Evolutionary conservation across 2,888 invertebrate species (phyloP).

Genomic region (Octonoba sinensis): DNA sequence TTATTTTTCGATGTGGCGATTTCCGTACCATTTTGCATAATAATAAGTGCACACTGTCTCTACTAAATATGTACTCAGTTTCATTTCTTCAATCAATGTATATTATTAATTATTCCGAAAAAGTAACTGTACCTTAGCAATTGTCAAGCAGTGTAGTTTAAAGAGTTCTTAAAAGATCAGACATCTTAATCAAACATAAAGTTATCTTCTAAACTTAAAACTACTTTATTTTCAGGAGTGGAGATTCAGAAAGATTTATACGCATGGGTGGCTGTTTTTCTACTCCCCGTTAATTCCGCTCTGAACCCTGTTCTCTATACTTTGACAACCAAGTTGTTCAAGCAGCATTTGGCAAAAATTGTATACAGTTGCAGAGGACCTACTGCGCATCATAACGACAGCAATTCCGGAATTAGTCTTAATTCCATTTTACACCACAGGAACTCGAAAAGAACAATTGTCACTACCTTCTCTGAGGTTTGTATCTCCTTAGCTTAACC

Average conservation of each 20-base stretch:
- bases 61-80: no score
- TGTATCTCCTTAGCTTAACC: neutral
- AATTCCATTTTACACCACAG: slow-evolving; percentile 59
- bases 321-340: slow-evolving; percentile 76
- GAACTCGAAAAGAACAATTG: slow-evolving; percentile 56
- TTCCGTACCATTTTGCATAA: no score
- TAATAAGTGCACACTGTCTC: no score
- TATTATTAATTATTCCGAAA: no score
- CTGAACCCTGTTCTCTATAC: slow-evolving; percentile 78
- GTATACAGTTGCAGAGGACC: slow-evolving; percentile 53
- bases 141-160: no score
- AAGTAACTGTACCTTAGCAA: no score
- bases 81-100: no score
- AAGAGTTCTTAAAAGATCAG: no score
- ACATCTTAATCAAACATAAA: no score
- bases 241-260: slow-evolving; percentile 75
- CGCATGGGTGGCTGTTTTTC: slow-evolving; percentile 77
- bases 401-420: slow-evolving; percentile 61
- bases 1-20: no score
- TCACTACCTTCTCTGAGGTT: slow-evolving; percentile 64
- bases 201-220: no score
- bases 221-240: slow-evolving; percentile 71
- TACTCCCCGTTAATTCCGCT: slow-evolving; percentile 77
- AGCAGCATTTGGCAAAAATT: slow-evolving; percentile 72
- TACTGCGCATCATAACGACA: slow-evolving; percentile 25